Conservation (phyloP, 2,797 vertebrate genomes). For the Vespertilio murinus region DNA sequence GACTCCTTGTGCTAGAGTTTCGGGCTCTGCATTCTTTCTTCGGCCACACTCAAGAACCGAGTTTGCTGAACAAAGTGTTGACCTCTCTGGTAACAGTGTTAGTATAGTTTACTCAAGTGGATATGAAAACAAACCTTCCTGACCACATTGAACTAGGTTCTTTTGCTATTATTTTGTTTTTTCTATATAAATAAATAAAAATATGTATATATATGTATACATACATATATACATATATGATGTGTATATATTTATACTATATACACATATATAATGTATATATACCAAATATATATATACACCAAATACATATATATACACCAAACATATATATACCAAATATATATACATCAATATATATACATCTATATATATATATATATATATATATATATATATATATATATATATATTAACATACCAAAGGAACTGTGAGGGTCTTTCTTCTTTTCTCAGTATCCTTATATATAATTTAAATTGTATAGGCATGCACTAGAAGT, state of each 20-base stretch:
- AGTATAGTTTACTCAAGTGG: neutral
- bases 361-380: no score
- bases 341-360: no score
- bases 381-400: no score
- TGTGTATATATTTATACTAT: no score
- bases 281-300: neutral
- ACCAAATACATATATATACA: no score
- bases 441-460: neutral
- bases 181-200: neutral
- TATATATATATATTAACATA: no score
- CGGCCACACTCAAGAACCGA: neutral
- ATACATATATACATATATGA: no score
- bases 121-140: neutral
- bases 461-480: neutral
- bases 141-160: neutral
- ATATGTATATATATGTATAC: no score
- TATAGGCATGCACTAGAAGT: neutral
- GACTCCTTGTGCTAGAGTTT: neutral
- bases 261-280: no score
- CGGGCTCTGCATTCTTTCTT: neutral
- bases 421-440: neutral
- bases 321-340: no score
- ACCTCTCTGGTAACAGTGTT: neutral
- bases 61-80: neutral
- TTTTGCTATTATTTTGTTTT: neutral